A percentile compares a stretch with the other conserved stretches of the same genome.
phyloP scores from a whole-genome alignment of 64 coral and sea anemone species.

The Stylophora pistillata region DNA sequence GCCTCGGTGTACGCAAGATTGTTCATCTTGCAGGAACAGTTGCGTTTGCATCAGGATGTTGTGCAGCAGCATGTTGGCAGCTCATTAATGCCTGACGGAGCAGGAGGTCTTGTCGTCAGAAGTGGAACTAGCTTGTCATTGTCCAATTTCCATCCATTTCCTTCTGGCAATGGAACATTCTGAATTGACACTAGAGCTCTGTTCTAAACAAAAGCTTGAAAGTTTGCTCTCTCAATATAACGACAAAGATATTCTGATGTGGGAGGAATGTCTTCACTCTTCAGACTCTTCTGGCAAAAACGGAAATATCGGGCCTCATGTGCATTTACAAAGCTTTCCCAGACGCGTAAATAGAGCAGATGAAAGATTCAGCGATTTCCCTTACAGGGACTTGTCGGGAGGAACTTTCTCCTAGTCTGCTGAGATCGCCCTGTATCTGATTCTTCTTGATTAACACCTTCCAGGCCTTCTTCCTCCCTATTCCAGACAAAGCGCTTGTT shows the following conservation, averaged over 20 bases:
- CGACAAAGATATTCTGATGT: constrained; percentile 7
- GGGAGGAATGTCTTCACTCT: constrained; percentile 21
- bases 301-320: constrained; percentile 38
- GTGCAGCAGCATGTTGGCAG: neutral
- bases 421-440: constrained; percentile 37
- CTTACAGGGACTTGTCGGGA: constrained; percentile 12
- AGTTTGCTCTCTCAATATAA: constrained; percentile 17
- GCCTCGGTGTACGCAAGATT: too few relatives aligned
- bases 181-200: neutral
- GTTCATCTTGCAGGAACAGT: too few relatives aligned
- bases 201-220: constrained; percentile 6
- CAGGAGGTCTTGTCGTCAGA: neutral
- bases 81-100: neutral
- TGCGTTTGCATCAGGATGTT: too few relatives aligned
- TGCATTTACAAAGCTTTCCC: constrained; percentile 31
- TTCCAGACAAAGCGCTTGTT: constrained; percentile 42
- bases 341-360: constrained; percentile 45
- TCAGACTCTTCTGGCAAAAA: constrained; percentile 34
- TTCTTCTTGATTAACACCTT: constrained; percentile 1
- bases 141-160: constrained; percentile 24
- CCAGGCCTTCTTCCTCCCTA: constrained; percentile 76
- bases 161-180: constrained; percentile 21
- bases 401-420: constrained; percentile 14
- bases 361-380: constrained; percentile 31
- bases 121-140: neutral